These are phyloP conservation scores for Cyprinodon brontotheroides DNA, from an alignment of 2,113 vertebrate species.

Conservation along the genomic window DNA sequence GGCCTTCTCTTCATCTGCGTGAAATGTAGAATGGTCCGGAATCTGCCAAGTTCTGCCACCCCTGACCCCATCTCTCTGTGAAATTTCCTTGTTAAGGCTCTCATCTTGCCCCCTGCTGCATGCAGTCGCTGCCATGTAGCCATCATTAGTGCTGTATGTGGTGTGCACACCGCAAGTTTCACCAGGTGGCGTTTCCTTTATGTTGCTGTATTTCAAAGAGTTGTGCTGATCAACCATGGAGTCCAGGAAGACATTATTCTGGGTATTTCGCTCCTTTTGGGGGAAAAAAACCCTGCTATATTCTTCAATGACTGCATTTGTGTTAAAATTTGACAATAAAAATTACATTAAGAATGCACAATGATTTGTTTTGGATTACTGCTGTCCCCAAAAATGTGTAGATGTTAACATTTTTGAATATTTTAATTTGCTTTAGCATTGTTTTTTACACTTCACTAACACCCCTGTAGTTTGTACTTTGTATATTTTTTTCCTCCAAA, in stretches of 20 bases:
- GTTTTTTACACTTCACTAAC: too few relatives aligned
- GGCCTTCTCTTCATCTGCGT: conserved; percentile 60
- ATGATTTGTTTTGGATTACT: neutral
- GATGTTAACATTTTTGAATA: too few relatives aligned
- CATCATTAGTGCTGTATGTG: conserved; percentile 67
- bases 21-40: conserved; percentile 57
- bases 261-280: conserved; percentile 29
- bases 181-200: conserved; percentile 34
- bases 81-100: conserved; percentile 73
- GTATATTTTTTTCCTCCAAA: too few relatives aligned
- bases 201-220: conserved; percentile 33
- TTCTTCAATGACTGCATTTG: conserved; percentile 33
- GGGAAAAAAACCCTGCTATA: conserved; percentile 41
- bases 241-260: conserved; percentile 34
- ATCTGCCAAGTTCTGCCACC: conserved; percentile 56
- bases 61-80: conserved; percentile 65
- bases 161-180: conserved; percentile 18
- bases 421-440: too few relatives aligned
- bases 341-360: conserved; percentile 43
- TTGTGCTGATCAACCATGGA: conserved; percentile 11
- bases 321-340: conserved; percentile 45
- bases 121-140: conserved; percentile 41
- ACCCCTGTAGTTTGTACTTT: too few relatives aligned
- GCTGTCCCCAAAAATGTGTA: too few relatives aligned
- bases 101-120: conserved; percentile 60